Base-by-base conservation (phyloP, 2,888 invertebrate species). In the Timema podura region DNA sequence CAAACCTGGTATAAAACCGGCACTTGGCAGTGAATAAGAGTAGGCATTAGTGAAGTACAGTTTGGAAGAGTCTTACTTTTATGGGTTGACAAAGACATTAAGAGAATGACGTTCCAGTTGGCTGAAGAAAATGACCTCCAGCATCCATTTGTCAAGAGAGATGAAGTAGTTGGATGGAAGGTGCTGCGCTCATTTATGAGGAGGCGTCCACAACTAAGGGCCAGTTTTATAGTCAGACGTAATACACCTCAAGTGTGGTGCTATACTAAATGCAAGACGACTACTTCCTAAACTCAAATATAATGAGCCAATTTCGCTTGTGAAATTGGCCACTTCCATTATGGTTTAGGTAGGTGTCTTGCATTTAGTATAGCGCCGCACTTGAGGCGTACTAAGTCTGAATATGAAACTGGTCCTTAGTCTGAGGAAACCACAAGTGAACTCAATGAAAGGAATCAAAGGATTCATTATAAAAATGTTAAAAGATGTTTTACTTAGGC, bases 31-130 rank as follows among this genome's bases (percentile, higher is more conserved):
- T n/a, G 8, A 59, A 59, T n/a, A 5, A 59, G 59, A 59, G n/a
- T 9, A 59, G 30, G 10, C n/a, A 13, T 59, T 59, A n/a, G 59
- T 59, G 8, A 9, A 15, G 10, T n/a, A n/a, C n/a, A 16, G 59
- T 30, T n/a, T 59, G 30, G 59, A 59, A 2, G n/a, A 59, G 59
- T 13, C 11, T 1, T n/a, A 9, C 7, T 59, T 59, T 59, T 59
- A 13, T 67, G 67, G 5, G 48, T 48, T 67, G 51, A 59, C n/a
- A n/a, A n/a, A 59, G n/a, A n/a, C n/a, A 59, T 59, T n/a, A 59
- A 59, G 8, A 59, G 59, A 59, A 59, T 59, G 1, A 30, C 59
- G 9, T 59, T 13, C 59, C 2, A 59, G n/a, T 9, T 59, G 11
- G 59, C 59, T 16, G 15, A 15, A 10, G n/a, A 9, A n/a, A 59